Base-by-base conservation (phyloP, 37 sponge, comb jelly and placozoan genomes). In the Geodia barretti region DNA sequence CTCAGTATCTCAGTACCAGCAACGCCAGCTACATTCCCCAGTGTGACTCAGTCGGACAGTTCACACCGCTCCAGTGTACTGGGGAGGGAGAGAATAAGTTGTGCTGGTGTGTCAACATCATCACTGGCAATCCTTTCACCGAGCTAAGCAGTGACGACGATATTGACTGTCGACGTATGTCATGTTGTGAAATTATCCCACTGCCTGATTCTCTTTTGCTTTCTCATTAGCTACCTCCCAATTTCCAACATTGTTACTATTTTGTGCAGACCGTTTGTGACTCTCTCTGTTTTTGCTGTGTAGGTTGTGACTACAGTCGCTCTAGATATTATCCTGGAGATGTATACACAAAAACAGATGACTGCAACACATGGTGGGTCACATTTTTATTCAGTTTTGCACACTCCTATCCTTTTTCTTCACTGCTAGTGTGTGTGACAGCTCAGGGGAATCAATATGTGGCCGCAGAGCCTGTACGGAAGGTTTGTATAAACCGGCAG, bases 291-390 rank as follows among this genome's bases (percentile, higher is more conserved):
- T 1, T 68, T 32, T 23, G n/a, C 25, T 64, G 8, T 64, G 20
- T 33, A 68, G 60, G 75, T 4, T 33, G 60, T 60, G 9, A 29
- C 1, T 17, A 24, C 20, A 25, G 37, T 24, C 64, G 73, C 3
- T 25, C 11, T 0, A 62, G 60, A 1, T 39, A 28, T 39, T 23
- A 7, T 20, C 1, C 24, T 33, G 82, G 82, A 41, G 73, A 82
- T 28, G 62, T 64, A 9, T 73, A 41, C 43, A 17, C 32, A 0
- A 40, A 62, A 26, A 32, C 14, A 28, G 82, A 82, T 73, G 82
- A 73, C 19, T 82, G 82, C 42, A 82, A 82, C 72, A 82, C 21
- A 26, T 82, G 82, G 82, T 82, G 8, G 19, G 82, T 35, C 33
- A 8, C 25, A 41, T 39, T 1, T 41, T 3, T 1, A 4, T n/a